Base-by-base conservation (phyloP, 1,140 invertebrate genomes). In the Drosophila ambigua region DNA sequence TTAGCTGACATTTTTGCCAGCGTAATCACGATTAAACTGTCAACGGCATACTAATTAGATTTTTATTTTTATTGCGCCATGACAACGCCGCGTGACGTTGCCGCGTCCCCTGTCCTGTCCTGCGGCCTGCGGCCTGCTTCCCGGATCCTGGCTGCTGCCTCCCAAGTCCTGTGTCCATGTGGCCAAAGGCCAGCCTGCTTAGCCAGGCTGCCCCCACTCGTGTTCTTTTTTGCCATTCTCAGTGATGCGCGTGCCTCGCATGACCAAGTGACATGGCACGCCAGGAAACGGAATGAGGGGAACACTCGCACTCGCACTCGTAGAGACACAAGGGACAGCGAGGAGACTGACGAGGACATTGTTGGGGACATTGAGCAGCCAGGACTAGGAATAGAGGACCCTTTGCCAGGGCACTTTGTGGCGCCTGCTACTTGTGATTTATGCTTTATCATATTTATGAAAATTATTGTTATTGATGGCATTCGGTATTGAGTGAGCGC, bases 21-120 rank as follows among this genome's bases (percentile, higher is more conserved):
- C 85, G 85, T 90, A 90, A 90, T 90, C 85, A 90, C 85, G 85
- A 90, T 90, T 90, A 90, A 90, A 90, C 85, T 90, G 85, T 90
- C 85, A 90, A 90, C 85, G 85, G 85, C 87, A 90, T 90, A 90
- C 85, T 90, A 90, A 90, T 90, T 90, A 90, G 85, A 90, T 90
- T 90, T 90, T 90, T 90, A 90, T 90, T 90, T 90, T 87, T 87
- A 87, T 87, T 87, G 76, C 83, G 83, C 83, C 80, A 87, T 87
- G 83, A 87, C 83, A 87, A 81, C 83, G 72, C 79, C 83, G 79
- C 78, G 72, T 87, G 82, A 87, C 78, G 83, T 67, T 85, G 72
- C 71, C 83, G 72, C 83, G 49, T 64, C 64, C 68, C 20, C 20
- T 20, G 20, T 20, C 49, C 8, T 58, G 48, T 46, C 53, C 52